Conservation (phyloP, 2,888 invertebrate species). For the Troglohyphantes excavatus region DNA sequence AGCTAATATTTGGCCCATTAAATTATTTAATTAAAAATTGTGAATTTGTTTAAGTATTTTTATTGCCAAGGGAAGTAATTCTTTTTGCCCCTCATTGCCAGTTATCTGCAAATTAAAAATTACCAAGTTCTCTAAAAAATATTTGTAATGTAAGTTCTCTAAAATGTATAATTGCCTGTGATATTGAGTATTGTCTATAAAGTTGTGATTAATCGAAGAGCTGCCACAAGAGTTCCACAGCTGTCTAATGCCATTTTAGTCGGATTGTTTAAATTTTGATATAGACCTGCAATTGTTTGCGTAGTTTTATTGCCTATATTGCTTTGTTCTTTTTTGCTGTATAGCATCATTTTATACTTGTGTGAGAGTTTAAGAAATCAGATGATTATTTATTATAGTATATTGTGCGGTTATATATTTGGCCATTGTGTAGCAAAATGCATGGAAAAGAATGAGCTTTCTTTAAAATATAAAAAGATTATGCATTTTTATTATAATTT, state of each 20-base stretch:
- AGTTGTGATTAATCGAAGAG: constrained; percentile 13
- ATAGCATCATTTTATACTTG: constrained; percentile 29
- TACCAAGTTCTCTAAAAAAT: too few species aligned
- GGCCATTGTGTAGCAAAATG: constrained; percentile 36
- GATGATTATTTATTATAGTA: constrained; percentile 50
- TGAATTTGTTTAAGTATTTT: too few species aligned
- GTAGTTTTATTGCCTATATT: constrained; percentile 54
- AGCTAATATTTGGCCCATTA: too few species aligned
- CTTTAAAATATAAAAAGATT: constrained; percentile 33
- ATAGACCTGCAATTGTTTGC: constrained; percentile 49
- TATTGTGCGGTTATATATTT: constrained; percentile 38
- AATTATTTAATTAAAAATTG: too few species aligned
- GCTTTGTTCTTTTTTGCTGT: constrained; percentile 32
- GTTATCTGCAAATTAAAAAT: too few species aligned
- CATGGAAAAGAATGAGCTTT: constrained; percentile 45
- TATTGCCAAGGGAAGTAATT: too few species aligned
- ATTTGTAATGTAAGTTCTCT: too few species aligned
- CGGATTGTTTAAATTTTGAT: constrained; percentile 55
- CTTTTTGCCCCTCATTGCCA: too few species aligned
- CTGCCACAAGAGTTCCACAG: constrained; percentile 71
- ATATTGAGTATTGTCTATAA: constrained; percentile 26
- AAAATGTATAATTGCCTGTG: constrained; percentile 34
- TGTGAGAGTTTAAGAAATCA: constrained; percentile 34
- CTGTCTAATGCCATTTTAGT: constrained; percentile 52
- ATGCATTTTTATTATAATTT: constrained; percentile 32